Conservation (phyloP, 2,797 vertebrate genomes). For the Gallinago nigripennis region DNA sequence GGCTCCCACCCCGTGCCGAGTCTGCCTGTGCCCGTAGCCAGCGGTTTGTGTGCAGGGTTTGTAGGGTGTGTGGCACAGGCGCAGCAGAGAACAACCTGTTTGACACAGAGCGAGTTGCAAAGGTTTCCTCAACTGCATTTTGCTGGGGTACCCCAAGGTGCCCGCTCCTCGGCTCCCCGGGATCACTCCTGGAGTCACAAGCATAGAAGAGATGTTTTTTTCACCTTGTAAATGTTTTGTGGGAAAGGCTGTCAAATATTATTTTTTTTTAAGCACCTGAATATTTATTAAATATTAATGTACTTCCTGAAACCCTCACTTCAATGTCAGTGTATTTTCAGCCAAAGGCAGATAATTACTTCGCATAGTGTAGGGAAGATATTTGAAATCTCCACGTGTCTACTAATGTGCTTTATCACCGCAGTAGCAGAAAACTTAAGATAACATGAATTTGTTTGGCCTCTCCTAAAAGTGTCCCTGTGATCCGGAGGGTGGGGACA, state of each 20-base stretch:
- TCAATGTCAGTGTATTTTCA: neutral
- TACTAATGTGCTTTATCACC: neutral
- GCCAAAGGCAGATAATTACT: neutral
- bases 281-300: neutral
- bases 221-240: neutral
- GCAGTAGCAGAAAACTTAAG: neutral
- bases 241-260: neutral
- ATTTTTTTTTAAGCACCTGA: neutral
- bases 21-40: rapidly evolving
- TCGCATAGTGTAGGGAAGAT: neutral
- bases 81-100: rapidly evolving
- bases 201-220: neutral
- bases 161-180: rapidly evolving
- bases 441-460: neutral
- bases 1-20: neutral
- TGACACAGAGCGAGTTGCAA: neutral
- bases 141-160: neutral
- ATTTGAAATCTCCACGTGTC: neutral
- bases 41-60: neutral
- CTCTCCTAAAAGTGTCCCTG: neutral
- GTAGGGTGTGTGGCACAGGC: neutral
- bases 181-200: neutral
- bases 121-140: neutral
- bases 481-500: neutral
- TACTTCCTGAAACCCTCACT: neutral